phyloP scores from a whole-genome alignment of 2,797 vertebrate species.

The Danio tinwini region DNA sequence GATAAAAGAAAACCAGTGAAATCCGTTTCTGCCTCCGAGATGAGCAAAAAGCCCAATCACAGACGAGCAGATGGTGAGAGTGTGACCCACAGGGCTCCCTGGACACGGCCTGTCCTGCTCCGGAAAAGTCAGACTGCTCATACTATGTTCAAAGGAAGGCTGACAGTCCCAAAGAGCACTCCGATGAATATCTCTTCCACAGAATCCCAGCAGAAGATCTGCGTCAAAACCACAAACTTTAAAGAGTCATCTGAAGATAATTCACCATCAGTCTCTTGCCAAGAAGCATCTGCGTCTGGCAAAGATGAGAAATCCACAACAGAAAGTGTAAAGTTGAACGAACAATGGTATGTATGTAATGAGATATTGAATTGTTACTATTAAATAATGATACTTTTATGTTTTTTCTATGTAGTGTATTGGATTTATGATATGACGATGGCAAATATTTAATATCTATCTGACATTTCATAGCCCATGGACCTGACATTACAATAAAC shows the following conservation, averaged over 20 bases:
- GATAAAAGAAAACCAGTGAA: conserved; percentile 19
- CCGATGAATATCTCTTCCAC: neutral
- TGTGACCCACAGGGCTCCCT: neutral
- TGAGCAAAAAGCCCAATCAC: neutral
- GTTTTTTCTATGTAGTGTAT: too few species aligned
- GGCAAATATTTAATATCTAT: too few species aligned
- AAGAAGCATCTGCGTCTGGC: neutral
- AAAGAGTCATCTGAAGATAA: neutral
- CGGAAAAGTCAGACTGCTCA: neutral
- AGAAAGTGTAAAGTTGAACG: neutral
- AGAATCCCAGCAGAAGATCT: neutral
- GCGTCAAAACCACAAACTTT: neutral
- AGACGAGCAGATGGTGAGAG: neutral
- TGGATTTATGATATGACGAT: too few species aligned
- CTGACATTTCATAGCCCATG: too few species aligned
- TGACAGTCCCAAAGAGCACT: neutral
- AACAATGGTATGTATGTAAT: neutral
- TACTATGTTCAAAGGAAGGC: neutral
- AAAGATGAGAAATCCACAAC: neutral
- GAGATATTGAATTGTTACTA: neutral
- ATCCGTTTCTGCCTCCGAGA: neutral
- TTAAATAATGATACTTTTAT: too few species aligned
- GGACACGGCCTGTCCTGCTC: neutral
- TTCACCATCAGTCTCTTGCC: neutral
- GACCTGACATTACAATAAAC: too few species aligned